phyloP scores from a whole-genome alignment of 1,140 invertebrate species.

The Neuroterus valhalla region DNA sequence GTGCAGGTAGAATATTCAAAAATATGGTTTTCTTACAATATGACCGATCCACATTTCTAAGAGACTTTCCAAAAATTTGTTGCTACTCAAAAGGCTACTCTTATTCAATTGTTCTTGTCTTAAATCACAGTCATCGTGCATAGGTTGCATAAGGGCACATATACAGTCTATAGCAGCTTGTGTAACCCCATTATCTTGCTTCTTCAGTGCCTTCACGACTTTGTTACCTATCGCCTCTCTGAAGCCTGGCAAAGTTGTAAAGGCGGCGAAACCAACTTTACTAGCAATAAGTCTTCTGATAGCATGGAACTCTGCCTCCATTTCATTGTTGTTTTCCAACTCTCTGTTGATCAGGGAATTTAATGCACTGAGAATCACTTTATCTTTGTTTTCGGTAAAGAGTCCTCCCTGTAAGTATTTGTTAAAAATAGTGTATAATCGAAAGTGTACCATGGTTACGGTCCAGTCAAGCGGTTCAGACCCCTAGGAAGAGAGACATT shows the following conservation, averaged over 20 bases:
- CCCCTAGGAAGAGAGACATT: conserved; percentile 65
- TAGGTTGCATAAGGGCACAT: conserved; percentile 98
- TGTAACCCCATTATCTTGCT: conserved; percentile 91
- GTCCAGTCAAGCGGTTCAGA: conserved; percentile 70
- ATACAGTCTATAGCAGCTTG: conserved; percentile 98
- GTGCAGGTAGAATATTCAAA: conserved; percentile 7
- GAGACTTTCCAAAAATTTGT: conserved; percentile 93
- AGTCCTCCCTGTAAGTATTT: conserved; percentile 82
- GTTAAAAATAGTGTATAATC: conserved; percentile 67
- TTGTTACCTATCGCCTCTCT: conserved; percentile 95
- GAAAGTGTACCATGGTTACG: conserved; percentile 66
- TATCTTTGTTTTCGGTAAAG: conserved; percentile 99
- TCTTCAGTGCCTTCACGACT: conserved; percentile 92
- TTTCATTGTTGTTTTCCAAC: conserved; percentile 81
- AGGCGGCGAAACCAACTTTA: conserved; percentile 97
- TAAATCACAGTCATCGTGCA: conserved; percentile 97
- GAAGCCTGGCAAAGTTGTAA: conserved; percentile 93
- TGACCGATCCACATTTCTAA: conserved; percentile 97
- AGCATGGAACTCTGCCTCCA: conserved; percentile 96
- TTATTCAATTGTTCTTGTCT: conserved; percentile 99
- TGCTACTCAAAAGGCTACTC: conserved; percentile 93
- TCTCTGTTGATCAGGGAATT: conserved; percentile 85
- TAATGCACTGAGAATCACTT: conserved; percentile 90
- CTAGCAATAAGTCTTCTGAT: conserved; percentile 94
- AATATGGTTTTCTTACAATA: conserved; percentile 82